Evolutionary conservation across 1,140 invertebrate genomes (phyloP), one percentile per base, ranked within the genome.

Genomic region (Caenorhabditis inopinata): DNA sequence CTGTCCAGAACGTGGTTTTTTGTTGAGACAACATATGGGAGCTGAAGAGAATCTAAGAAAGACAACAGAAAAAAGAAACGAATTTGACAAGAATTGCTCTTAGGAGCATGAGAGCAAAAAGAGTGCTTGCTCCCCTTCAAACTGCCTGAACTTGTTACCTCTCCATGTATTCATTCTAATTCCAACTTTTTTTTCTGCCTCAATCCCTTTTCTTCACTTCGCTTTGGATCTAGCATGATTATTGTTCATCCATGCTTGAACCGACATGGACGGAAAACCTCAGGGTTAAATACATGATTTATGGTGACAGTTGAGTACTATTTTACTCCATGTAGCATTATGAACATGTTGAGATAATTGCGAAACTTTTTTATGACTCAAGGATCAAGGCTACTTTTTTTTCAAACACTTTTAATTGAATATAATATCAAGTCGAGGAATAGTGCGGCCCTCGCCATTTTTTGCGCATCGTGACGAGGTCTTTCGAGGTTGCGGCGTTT

Each of bases 41-140:
- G 14, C 14, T 7, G 32, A 42, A 38, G 32, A 29, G 32, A 23
- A 2, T n/a, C 2, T 3, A 38, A 38, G 35, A 68, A 38, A 58
- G 53, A 58, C 53, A 58, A 68, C 58, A 68, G 25, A 38, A 68
- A 38, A 68, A 68, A 42, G 14, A 5, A 42, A n/a, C 3, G 21
- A 68, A 21, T 68, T 68, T 38, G 38, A 68, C 58, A 68, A 68
- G 27, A 58, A 32, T n/a, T 58, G 58, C 58, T 68, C 58, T 38
- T 25, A 42, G 58, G 58, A 68, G 58, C 58, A 68, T 68, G 58
- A 68, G 58, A 68, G 58, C 58, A 68, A 18, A 68, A 68, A 42
- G 58, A 25, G 32, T 68, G 32, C 58, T 68, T 68, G 58, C 58
- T 68, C 58, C 38, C 32, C n/a, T 21, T 18, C 38, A 68, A 68